Evolutionary conservation across 1,140 invertebrate species (phyloP).

Genomic region (Anoplophora glabripennis): DNA sequence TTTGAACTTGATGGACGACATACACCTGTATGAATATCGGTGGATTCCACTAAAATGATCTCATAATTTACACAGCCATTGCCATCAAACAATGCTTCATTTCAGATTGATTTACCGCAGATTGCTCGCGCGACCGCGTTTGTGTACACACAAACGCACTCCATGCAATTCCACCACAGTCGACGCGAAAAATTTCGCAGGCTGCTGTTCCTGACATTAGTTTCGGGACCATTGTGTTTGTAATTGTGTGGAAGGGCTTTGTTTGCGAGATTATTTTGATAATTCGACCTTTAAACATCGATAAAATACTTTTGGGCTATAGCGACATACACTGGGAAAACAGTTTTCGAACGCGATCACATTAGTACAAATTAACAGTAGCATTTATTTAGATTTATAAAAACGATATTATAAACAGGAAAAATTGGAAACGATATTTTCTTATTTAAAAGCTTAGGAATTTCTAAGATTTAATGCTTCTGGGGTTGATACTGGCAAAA

Average conservation of each 20-base stretch:
- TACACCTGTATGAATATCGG: constrained; percentile 41
- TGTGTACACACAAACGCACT: constrained; percentile 17
- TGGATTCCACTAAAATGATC: constrained; percentile 37
- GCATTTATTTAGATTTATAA: too few relatives aligned
- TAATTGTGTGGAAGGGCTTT: constrained; percentile 16
- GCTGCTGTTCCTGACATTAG: constrained; percentile 16
- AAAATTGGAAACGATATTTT: too few relatives aligned
- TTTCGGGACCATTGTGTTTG: constrained; percentile 19
- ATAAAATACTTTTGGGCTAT: too few relatives aligned
- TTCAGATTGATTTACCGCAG: constrained; percentile 44
- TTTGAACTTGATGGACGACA: constrained; percentile 34
- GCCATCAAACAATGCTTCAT: constrained; percentile 45
- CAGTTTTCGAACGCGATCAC: too few relatives aligned
- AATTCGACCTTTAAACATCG: background rate
- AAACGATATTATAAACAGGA: too few relatives aligned
- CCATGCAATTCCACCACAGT: constrained; percentile 17
- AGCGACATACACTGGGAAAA: too few relatives aligned
- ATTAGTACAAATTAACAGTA: too few relatives aligned
- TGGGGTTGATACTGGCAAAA: too few relatives aligned
- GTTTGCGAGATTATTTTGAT: constrained; percentile 12
- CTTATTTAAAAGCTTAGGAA: too few relatives aligned
- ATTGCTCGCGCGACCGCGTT: constrained; percentile 24
- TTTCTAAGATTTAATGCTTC: too few relatives aligned
- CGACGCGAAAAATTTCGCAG: constrained; percentile 14
- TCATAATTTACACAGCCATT: constrained; percentile 41